Evolutionary conservation across 2,888 invertebrate genomes (phyloP).

Genomic region (Eremobia ochroleuca): DNA sequence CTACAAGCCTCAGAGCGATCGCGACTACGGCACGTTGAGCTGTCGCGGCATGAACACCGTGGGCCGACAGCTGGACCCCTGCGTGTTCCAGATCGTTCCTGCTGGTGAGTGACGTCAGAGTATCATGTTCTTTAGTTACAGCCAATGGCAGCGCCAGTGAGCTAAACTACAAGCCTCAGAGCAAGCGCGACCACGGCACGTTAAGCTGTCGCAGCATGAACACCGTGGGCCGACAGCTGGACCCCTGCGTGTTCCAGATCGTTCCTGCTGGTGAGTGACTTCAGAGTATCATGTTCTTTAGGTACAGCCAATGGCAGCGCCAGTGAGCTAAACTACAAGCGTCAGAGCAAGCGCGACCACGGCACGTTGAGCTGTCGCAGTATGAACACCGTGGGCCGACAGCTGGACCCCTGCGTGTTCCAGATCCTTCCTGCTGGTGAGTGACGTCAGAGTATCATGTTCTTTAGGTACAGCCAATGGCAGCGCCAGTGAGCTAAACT

Average conservation of each 20-base stretch:
- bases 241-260: constrained; percentile 97
- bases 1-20: constrained; percentile 95
- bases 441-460: constrained; percentile 50
- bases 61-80: constrained; percentile 95
- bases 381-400: constrained; percentile 95
- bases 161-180: constrained; percentile 95
- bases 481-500: constrained; percentile 95
- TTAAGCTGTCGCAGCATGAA: constrained; percentile 96
- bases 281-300: constrained; percentile 51
- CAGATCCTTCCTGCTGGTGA: constrained; percentile 96
- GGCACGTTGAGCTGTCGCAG: constrained; percentile 97
- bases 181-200: constrained; percentile 96
- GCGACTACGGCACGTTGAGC: constrained; percentile 96
- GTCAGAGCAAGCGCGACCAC: constrained; percentile 96
- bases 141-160: constrained; percentile 94
- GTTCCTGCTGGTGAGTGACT: constrained; percentile 94
- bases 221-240: constrained; percentile 95
- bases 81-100: constrained; percentile 96
- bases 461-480: constrained; percentile 88
- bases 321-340: constrained; percentile 95
- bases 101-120: constrained; percentile 91
- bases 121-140: constrained; percentile 77
- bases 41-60: constrained; percentile 96
- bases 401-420: constrained; percentile 96
- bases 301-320: constrained; percentile 91